Evolutionary conservation across 2,113 vertebrate species (phyloP), one percentile per base, ranked within the genome.

Genomic region (Corythaixoides concolor): DNA sequence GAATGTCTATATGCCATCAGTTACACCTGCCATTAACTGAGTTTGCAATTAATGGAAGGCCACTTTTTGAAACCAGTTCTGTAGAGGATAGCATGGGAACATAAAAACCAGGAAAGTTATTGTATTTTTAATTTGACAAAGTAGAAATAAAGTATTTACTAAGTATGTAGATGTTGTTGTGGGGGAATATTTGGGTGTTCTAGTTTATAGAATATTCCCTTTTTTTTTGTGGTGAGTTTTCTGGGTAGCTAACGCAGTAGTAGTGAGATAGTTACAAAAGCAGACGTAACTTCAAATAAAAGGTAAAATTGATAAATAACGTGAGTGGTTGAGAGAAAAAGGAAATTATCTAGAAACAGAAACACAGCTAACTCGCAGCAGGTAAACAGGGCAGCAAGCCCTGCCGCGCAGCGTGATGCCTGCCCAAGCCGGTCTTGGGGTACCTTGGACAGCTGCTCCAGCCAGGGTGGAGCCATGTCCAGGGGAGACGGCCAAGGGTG

Each of bases 31-130:
- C 53, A 30, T 91, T 90, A 89, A 62, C 58, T 82, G 69, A 75
- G 39, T 58, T 94, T 43, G n/a, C 30, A 82, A n/a, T 92, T 94
- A 95, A 87, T 82, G 43, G 37, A 88, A 82, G 35, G n/a, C 35
- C 35, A 21, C 35, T 85, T 92, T 88, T 75, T 59, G n/a, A 73
- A 83, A 72, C 35, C 12, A 87, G 32, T 32, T 30, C 21, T 80
- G 28, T 49, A 72, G 59, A 90, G 11, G 8, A 64, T 63, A 74
- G 28, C 32, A n/a, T 56, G 20, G 24, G 30, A 86, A 49, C 7
- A 39, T n/a, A 74, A 80, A 67, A 59, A 12, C 1, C 10, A 56
- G 22, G 41, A 78, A 91, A 43, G 13, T 67, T 74, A 68, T 32
- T 3, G 1, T 47, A 52, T 20, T 59, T 91, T 86, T 82, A 39